Base-by-base conservation (phyloP, 1,140 invertebrate species). In the Calycopis cecrops region DNA sequence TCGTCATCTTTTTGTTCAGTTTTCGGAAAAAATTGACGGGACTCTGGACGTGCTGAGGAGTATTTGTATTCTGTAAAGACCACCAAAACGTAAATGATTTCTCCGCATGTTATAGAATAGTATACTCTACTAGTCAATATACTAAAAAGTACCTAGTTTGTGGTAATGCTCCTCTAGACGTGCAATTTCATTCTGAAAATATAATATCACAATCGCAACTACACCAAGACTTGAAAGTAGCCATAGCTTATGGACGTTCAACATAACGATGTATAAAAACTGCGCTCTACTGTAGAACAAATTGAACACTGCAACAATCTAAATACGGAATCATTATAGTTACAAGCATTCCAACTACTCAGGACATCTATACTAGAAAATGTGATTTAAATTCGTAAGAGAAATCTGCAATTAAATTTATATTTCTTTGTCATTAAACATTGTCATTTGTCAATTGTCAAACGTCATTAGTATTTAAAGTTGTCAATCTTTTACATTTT, bases 1-100 rank as follows among this genome's bases (percentile, higher is more conserved):
- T 94, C 91, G 52, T 90, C 89, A 71, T 66, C 71, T 65, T 73
- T 84, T 49, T 65, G 72, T 34, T 60, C 35, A 12, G 56, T 50
- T 57, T 71, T 76, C 16, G 74, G 69, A 37, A 76, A 74, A 67
- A 82, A 85, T 50, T 79, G 77, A 33, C 77, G 77, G 65, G 76
- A 71, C 48, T 79, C 72, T 9, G 74, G 51, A 33, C 77, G 73
- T 48, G 71, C 67, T 54, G 82, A 78, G n/a, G 71, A 69, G 28
- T 84, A 57, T 70, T 70, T 83, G 59, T 76, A 79, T 67, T 88
- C 87, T 88, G 77, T 10, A 85, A 85, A 60, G 52, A 63, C 9
- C 9, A 28, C 11, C 21, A 38, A 48, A 60, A 52, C 40, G 35
- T 33, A 35, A 33, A 34, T n/a, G n/a, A 33, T 53, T 21, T 52